Conservation (phyloP, 1,140 invertebrate genomes). For the Popillia japonica region DNA sequence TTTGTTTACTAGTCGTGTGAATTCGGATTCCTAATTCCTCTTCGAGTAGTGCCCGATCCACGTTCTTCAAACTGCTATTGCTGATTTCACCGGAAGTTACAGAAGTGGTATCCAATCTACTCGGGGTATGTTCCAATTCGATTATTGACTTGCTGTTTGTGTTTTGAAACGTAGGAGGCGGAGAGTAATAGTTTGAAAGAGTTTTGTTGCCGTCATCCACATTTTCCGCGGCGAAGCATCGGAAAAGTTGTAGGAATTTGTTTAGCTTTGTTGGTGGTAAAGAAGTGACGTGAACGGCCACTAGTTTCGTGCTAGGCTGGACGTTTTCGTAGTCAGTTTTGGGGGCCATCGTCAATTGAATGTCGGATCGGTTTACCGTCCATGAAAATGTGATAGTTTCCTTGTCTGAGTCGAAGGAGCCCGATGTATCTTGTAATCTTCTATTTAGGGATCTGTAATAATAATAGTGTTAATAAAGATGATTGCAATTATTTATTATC, state of each 20-base stretch:
- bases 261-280: slow-evolving; percentile 35
- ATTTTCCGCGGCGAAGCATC: slow-evolving; percentile 45
- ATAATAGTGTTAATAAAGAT: no score
- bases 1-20: background rate
- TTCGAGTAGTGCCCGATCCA: slow-evolving; percentile 58
- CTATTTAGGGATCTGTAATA: background rate
- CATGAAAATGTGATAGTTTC: slow-evolving; percentile 7
- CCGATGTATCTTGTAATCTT: background rate
- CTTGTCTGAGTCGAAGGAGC: background rate
- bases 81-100: slow-evolving; percentile 56
- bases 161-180: background rate
- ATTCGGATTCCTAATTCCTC: slow-evolving; percentile 54
- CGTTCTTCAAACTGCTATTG: slow-evolving; percentile 60
- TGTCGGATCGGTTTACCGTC: slow-evolving; percentile 1
- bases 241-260: slow-evolving; percentile 43
- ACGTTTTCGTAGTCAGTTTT: slow-evolving; percentile 36
- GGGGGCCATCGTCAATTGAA: slow-evolving; percentile 29
- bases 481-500: no score
- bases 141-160: slow-evolving; percentile 21
- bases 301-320: slow-evolving; percentile 38
- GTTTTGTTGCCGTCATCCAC: slow-evolving; percentile 44
- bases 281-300: slow-evolving; percentile 42
- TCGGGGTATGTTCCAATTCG: background rate
- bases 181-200: slow-evolving; percentile 20
- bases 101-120: background rate